Conservation (phyloP, 1,140 invertebrate species). For the Trigoniulus corallinus region DNA sequence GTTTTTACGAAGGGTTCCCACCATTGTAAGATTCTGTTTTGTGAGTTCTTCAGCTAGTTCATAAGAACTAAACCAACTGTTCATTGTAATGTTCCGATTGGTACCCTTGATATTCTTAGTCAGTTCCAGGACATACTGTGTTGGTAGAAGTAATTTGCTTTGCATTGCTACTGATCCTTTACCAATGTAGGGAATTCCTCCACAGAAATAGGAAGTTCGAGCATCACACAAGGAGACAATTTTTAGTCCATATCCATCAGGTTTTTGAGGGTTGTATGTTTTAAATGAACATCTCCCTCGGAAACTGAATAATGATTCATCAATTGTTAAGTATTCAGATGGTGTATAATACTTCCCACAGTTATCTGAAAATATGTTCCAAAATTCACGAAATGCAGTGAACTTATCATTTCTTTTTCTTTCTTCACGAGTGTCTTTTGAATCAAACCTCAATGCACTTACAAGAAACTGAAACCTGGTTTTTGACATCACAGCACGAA, state of each 20-base stretch:
- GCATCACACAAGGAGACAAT: constrained; percentile 5
- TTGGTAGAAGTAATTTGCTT: background rate
- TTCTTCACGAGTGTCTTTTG: constrained; percentile 4
- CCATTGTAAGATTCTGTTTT: background rate
- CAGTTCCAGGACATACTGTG: background rate
- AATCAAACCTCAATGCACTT: constrained; percentile 7
- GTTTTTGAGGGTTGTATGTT: constrained; percentile 9
- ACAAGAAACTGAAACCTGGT: constrained; percentile 7
- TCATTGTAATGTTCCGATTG: background rate
- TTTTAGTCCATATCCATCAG: constrained; percentile 9
- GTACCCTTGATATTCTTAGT: background rate
- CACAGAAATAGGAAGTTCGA: constrained; percentile 5
- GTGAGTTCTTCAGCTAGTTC: background rate
- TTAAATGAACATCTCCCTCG: constrained; percentile 10
- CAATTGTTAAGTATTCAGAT: constrained; percentile 4
- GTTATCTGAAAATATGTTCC: constrained; percentile 4
- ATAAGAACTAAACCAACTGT: background rate
- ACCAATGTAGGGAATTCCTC: constrained; percentile 10
- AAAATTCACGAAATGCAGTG: constrained; percentile 6
- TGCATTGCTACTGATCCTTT: background rate
- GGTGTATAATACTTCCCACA: constrained; percentile 8
- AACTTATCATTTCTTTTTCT: constrained; percentile 9
- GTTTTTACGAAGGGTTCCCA: background rate
- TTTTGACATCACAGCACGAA: constrained; percentile 5
- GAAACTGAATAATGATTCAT: constrained; percentile 8